Percentiles rank a stretch among this genome's conserved stretches.
phyloP scores from a whole-genome alignment of 2,113 vertebrate species.

The Sphyrna mokarran region DNA sequence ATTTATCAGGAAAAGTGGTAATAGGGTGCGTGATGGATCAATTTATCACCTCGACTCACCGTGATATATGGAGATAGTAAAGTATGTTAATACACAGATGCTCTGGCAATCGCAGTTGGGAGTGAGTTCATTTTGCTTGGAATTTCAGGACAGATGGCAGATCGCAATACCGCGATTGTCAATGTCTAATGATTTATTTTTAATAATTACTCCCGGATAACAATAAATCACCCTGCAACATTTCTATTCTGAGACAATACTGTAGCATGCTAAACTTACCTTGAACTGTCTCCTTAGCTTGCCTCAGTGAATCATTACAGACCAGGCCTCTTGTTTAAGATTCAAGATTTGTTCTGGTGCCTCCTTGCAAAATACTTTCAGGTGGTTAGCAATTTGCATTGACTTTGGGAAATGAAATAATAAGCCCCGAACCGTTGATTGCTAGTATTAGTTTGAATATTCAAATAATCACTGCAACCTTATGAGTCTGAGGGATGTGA shows the following conservation, averaged over 20 bases:
- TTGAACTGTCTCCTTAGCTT: background rate
- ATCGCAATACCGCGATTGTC: background rate
- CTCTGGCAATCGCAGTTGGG: background rate
- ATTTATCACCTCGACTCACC: background rate
- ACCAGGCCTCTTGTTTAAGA: background rate
- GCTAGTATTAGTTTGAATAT: background rate
- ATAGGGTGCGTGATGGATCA: slow-evolving; percentile 19
- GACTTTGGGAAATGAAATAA: slow-evolving; percentile 24
- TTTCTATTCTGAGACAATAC: background rate
- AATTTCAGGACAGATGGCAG: background rate
- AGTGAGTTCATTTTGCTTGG: background rate
- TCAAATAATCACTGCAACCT: slow-evolving; percentile 21
- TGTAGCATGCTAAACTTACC: background rate
- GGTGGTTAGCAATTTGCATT: background rate
- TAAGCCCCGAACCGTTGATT: background rate
- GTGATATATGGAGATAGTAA: slow-evolving; percentile 30
- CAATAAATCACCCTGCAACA: background rate
- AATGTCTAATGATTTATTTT: slow-evolving; percentile 13
- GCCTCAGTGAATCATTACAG: background rate
- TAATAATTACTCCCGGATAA: slow-evolving; percentile 16
- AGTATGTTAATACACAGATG: background rate
- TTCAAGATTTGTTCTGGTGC: background rate
- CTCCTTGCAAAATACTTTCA: background rate
- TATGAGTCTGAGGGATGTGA: background rate
- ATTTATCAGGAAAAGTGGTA: slow-evolving; percentile 21